Evolutionary conservation across 2,113 vertebrate genomes (phyloP).

Genomic region (Neolamprologus hecqui): DNA sequence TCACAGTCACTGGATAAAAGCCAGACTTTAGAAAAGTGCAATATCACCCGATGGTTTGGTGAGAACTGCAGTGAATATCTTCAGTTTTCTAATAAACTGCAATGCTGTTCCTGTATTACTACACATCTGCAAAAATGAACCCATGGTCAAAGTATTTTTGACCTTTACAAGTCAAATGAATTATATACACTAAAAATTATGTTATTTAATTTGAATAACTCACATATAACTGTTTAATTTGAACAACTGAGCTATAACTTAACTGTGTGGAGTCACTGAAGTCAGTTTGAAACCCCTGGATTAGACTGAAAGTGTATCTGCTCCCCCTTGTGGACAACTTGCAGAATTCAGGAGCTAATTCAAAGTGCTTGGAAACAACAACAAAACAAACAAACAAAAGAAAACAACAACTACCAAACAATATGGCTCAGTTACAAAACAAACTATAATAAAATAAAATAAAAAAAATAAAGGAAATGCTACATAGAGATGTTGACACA

Average conservation of each 20-base stretch:
- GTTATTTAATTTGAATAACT: background rate
- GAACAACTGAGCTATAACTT: background rate
- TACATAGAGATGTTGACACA: background rate
- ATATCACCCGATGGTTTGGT: background rate
- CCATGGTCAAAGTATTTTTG: background rate
- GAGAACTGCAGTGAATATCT: background rate
- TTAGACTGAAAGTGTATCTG: background rate
- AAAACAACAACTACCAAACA: background rate
- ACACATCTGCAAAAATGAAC: background rate
- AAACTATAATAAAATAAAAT: background rate
- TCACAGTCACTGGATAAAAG: background rate
- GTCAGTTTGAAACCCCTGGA: background rate
- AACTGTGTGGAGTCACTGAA: background rate
- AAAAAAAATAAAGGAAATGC: background rate
- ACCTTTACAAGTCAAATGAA: background rate
- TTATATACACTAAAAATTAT: background rate
- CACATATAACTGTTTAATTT: background rate
- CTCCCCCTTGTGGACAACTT: background rate
- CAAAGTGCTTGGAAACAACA: background rate
- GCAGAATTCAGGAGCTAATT: background rate
- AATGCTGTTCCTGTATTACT: background rate
- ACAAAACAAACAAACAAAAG: background rate
- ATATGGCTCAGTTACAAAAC: background rate
- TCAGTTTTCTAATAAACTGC: background rate
- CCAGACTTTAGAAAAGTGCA: background rate